Evolutionary conservation across 2,797 vertebrate genomes (phyloP).

Genomic region (Crax fasciolata): DNA sequence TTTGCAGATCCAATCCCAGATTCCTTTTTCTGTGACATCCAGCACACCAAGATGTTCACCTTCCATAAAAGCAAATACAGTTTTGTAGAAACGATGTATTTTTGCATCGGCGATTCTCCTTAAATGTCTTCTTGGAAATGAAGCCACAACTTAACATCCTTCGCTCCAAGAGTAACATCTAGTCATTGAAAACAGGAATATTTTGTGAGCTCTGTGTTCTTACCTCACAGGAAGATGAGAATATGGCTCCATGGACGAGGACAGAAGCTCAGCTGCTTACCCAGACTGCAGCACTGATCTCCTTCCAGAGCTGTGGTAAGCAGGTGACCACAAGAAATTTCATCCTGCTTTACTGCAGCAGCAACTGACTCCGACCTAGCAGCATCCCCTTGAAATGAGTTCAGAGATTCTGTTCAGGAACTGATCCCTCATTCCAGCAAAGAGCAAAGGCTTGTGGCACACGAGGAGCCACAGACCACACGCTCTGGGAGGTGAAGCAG

Average conservation of each 20-base stretch:
- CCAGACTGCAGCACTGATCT: slow-evolving; percentile 12
- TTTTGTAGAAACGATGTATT: not conserved
- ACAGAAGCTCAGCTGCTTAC: not conserved
- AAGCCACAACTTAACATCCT: not conserved
- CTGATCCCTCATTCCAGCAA: not conserved
- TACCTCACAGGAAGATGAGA: slow-evolving; percentile 18
- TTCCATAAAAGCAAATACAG: not conserved
- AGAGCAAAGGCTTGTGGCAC: not conserved
- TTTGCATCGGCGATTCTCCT: not conserved
- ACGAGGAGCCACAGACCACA: not conserved
- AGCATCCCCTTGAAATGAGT: slow-evolving; percentile 10
- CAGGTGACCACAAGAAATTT: slow-evolving; percentile 15
- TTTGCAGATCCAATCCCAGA: not conserved
- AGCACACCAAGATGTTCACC: not conserved
- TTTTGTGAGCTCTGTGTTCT: not conserved
- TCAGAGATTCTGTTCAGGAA: not conserved
- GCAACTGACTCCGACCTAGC: not conserved
- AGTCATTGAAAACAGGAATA: not conserved
- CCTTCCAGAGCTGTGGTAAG: slow-evolving; percentile 26
- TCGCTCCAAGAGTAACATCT: slow-evolving; percentile 56
- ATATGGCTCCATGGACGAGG: not conserved
- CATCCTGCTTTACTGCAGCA: not conserved
- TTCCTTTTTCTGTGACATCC: not conserved
- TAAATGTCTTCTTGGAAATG: not conserved
- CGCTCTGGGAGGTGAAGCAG: not conserved